These are phyloP conservation scores for Linnaemya tessellans DNA, from an alignment of 2,888 invertebrate genomes.

Conservation along the genomic window DNA sequence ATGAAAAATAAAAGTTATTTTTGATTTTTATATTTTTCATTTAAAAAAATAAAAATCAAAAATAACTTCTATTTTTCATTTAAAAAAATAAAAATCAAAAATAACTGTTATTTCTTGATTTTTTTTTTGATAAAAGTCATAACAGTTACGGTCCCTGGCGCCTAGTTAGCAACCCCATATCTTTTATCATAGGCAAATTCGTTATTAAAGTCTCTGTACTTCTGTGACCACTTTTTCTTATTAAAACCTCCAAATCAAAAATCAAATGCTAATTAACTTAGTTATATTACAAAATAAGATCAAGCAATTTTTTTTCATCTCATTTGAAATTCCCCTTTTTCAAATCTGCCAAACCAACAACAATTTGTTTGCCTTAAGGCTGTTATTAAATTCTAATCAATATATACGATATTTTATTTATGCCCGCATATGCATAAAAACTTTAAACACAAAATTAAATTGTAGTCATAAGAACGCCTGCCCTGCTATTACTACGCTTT, in stretches of 20 bases:
- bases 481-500: constrained; percentile 28
- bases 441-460: constrained; percentile 54
- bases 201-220: no score
- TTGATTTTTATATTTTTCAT: no score
- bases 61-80: no score
- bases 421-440: background rate
- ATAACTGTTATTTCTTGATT: no score
- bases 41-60: no score
- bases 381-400: constrained; percentile 44
- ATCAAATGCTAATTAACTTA: constrained; percentile 23
- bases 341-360: background rate
- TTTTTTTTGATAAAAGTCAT: no score
- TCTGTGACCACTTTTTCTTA: no score
- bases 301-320: background rate
- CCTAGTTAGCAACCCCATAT: no score
- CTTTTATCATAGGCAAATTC: no score
- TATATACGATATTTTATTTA: constrained; percentile 40
- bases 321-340: background rate
- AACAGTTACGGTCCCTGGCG: no score
- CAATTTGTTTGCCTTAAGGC: constrained; percentile 32
- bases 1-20: no score
- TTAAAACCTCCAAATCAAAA: background rate
- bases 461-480: constrained; percentile 38
- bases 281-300: background rate
- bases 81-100: no score